Evolutionary conservation across 2,113 vertebrate genomes (phyloP), one percentile per base, ranked within the genome.

Genomic region (Myotis davidii): DNA sequence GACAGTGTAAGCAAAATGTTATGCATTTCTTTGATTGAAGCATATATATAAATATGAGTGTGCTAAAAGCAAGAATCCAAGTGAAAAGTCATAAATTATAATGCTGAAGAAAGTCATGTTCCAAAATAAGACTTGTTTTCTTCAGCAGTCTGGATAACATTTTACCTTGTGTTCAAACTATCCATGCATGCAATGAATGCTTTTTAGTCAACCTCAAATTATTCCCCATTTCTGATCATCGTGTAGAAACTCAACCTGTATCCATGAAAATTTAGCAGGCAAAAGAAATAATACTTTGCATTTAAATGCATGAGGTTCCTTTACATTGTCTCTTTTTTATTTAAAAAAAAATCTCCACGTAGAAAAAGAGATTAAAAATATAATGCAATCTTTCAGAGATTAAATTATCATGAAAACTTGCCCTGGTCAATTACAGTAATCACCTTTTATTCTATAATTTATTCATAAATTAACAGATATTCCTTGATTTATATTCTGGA

Each of bases 151-250:
- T 98, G 97, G 96, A 92, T 96, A 97, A 97, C 95, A 97, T 97
- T 98, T 97, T 97, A 98, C 97, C 96, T 96, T 95, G 90, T 97
- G 97, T 98, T 98, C 97, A 96, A 97, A 98, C 97, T 97, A 96
- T 92, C 97, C 97, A 95, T 95, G 92, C 82, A 95, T 97, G 94
- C 95, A 94, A 70, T 85, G 92, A 97, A 90, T 78, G 97, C 88
- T 94, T 84, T 93, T 91, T 88, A 92, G 85, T 93, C 76, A 97
- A 94, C 92, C 92, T 96, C 95, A 95, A 94, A 95, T 95, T 96
- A 95, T 92, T 95, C 61, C 50, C 85, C 88, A 67, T 77, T 97
- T 96, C 77, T 97, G 92, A 96, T 94, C 88, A 74, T 85, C 73
- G 59, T 56, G 27, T 37, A 77, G 69, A 96, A 92, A 85, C 61